Percentiles rank a stretch among this genome's conserved stretches.
Evolutionary conservation across 2,797 vertebrate species (phyloP).

Genomic region (Agapornis canus): DNA sequence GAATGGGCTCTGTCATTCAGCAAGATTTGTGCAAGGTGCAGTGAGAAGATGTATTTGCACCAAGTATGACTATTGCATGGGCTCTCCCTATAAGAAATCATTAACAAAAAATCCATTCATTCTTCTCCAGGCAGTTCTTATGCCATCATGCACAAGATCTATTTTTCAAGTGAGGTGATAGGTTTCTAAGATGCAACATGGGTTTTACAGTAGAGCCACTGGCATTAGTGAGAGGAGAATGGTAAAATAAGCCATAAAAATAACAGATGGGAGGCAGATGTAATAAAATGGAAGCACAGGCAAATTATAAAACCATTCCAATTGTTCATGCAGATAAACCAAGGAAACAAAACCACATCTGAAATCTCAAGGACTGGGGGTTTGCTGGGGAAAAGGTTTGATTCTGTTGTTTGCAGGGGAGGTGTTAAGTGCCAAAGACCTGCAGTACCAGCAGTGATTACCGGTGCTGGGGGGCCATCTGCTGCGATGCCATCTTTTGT

Average conservation of each 20-base stretch:
- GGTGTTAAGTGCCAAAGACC: background rate
- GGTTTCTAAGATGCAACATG: background rate
- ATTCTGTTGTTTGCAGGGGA: background rate
- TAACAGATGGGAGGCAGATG: constrained; percentile 60
- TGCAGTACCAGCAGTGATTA: background rate
- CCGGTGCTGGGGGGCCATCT: background rate
- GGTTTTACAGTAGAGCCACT: constrained; percentile 2
- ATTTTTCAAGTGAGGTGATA: background rate
- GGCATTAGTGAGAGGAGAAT: constrained; percentile 14
- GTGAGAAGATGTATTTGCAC: background rate
- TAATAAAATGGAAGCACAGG: constrained; percentile 29
- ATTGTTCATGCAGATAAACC: constrained; percentile 49
- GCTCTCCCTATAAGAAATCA: background rate
- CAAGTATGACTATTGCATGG: fast-evolving
- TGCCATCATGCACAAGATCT: background rate
- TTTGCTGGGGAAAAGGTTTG: background rate
- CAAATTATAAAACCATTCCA: constrained; percentile 63
- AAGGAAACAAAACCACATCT: constrained; percentile 23
- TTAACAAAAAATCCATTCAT: background rate
- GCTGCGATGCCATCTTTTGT: background rate
- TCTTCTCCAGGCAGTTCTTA: background rate
- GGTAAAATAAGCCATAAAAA: constrained; percentile 31
- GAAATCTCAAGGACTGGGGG: background rate
- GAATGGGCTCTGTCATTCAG: background rate
- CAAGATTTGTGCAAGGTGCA: background rate